These are phyloP conservation scores for Cynodonichthys magdalenae DNA, from an alignment of 2,797 vertebrate genomes.

Conservation along the genomic window DNA sequence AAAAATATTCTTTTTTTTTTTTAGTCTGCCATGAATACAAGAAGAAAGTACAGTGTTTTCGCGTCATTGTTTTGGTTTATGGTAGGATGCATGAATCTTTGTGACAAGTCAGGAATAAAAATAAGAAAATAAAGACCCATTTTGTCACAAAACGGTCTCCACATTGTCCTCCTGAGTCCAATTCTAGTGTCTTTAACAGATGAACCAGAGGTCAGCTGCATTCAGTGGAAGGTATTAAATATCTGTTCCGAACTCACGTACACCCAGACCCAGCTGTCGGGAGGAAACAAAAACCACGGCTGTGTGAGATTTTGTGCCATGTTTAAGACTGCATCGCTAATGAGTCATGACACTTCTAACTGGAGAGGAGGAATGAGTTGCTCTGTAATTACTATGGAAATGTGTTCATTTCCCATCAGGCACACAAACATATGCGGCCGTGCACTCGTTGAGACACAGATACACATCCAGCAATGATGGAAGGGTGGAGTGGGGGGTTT, in stretches of 20 bases:
- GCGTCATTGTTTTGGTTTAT: not conserved
- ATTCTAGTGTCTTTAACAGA: conserved; percentile 17
- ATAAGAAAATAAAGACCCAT: conserved; percentile 3
- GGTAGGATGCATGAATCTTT: not conserved
- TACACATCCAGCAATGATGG: conserved; percentile 40
- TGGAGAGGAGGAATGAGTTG: conserved; percentile 77
- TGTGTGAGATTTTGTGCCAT: conserved; percentile 63
- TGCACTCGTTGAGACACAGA: conserved; percentile 42
- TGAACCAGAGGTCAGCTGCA: conserved; percentile 26
- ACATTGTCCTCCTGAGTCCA: conserved; percentile 31
- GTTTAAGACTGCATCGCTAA: conserved; percentile 76
- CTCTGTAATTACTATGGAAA: conserved; percentile 82
- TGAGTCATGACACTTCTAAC: conserved; percentile 82
- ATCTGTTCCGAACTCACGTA: conserved; percentile 32
- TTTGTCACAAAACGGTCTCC: conserved; percentile 11
- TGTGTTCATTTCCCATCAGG: conserved; percentile 77
- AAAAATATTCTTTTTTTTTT: not conserved
- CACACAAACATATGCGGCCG: conserved; percentile 43
- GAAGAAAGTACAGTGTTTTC: not conserved
- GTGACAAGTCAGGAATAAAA: conserved; percentile 11
- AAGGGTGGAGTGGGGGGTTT: conserved; percentile 18
- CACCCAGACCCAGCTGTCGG: conserved; percentile 52
- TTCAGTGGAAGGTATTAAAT: conserved; percentile 39
- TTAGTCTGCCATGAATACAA: not conserved
- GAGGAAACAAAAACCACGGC: conserved; percentile 58